Evolutionary conservation across 2,888 invertebrate genomes (phyloP).

Genomic region (Nesidiocoris tenuis): DNA sequence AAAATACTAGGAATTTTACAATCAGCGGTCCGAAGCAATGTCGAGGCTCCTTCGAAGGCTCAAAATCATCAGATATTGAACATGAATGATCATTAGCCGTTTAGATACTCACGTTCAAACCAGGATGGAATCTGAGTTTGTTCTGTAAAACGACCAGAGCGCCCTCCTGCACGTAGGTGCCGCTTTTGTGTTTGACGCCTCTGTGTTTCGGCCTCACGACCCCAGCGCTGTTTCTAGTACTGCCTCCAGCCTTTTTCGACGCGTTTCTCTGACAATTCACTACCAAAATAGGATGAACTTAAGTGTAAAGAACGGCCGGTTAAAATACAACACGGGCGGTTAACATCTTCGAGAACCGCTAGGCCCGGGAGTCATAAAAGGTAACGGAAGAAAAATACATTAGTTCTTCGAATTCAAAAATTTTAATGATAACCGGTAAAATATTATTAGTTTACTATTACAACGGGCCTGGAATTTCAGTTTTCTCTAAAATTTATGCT

Average conservation of each 20-base stretch:
- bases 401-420: no score
- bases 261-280: constrained; percentile 47
- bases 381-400: no score
- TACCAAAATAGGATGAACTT: no score
- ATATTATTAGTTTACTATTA: no score
- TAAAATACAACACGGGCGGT: no score
- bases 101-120: constrained; percentile 65
- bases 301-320: no score
- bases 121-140: constrained; percentile 73
- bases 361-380: no score
- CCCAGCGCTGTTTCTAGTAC: constrained; percentile 67
- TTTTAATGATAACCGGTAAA: no score
- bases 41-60: neutral
- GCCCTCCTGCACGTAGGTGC: constrained; percentile 64
- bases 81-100: no score
- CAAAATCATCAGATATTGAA: neutral
- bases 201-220: constrained; percentile 72
- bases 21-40: neutral
- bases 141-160: constrained; percentile 70
- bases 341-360: no score
- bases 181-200: constrained; percentile 76
- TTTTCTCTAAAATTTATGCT: no score
- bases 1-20: neutral
- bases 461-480: no score
- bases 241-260: constrained; percentile 69